Conservation (phyloP, 1,140 invertebrate genomes). For the Euborellia annulipes region DNA sequence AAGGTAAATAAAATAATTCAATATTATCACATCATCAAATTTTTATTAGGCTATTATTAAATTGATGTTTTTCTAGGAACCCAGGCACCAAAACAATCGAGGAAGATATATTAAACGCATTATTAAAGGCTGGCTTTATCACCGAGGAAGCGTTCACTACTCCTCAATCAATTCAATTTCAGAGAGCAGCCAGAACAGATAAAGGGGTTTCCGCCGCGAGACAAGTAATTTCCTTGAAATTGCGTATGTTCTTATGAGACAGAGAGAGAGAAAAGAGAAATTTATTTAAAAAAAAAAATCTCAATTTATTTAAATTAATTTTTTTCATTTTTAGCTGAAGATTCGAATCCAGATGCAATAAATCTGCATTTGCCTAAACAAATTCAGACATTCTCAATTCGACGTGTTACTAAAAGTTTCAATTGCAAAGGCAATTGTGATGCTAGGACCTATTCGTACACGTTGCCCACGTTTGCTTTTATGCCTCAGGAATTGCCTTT, state of each 20-base stretch:
- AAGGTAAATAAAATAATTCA: conserved; percentile 31
- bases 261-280: not conserved
- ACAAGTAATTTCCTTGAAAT: conserved; percentile 84
- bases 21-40: conserved; percentile 1
- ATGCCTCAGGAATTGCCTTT: conserved; percentile 34
- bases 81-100: conserved; percentile 75
- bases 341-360: conserved; percentile 48
- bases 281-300: conserved; percentile 1
- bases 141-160: conserved; percentile 55
- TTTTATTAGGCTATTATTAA: conserved; percentile 1
- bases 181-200: conserved; percentile 91
- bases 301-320: conserved; percentile 6
- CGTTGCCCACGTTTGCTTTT: conserved; percentile 83
- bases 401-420: conserved; percentile 80
- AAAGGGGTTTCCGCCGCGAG: conserved; percentile 88
- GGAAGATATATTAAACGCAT: conserved; percentile 67
- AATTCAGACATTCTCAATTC: conserved; percentile 69
- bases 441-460: conserved; percentile 84
- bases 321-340: conserved; percentile 46
- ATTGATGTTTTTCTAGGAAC: conserved; percentile 43
- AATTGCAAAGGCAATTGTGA: conserved; percentile 85
- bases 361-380: conserved; percentile 71
- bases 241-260: conserved; percentile 44
- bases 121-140: conserved; percentile 64
- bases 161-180: conserved; percentile 70